Base-by-base conservation (phyloP, 2,888 invertebrate species). In the Sarcophaga subvicina region DNA sequence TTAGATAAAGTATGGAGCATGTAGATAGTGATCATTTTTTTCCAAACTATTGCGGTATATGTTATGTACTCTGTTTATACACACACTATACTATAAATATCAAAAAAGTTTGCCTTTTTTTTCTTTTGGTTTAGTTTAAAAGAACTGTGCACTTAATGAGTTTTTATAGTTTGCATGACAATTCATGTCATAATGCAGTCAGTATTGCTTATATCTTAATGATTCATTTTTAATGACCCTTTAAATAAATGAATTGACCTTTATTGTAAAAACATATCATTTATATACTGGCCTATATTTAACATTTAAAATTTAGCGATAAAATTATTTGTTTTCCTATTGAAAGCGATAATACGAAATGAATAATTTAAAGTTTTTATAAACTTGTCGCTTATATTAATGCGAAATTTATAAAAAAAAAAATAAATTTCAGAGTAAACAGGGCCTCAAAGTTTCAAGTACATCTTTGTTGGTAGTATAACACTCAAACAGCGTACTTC, bases 381-480 rank as follows among this genome's bases (percentile, higher is more conserved):
- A 47, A 27, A 25, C 20, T 27, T 37, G 69, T 70, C 70, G 79
- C 83, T 80, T 75, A 84, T 60, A 84, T 80, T 60, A 80, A 70
- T 45, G 20, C 0, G 14, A 84, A 80, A 75, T 80, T 75, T 64
- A 75, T 25, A 12, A 12, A 76, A 49, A 17, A 47, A 70, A 60
- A 60, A 54, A 78, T 62, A 54, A 82, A 83, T 86, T 80, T 83
- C 59, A n/a, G 90, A 90, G 88, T 88, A 86, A 89, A 89, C 90
- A 90, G 90, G 90, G 90, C 90, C 90, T 88, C 88, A 88, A 90
- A 90, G 90, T 85, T 88, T 89, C 37, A 80, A 90, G 90, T 83
- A 72, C 80, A 87, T 88, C 89, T 90, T 90, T 90, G 87, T 80
- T 89, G 90, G 90, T 90, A 90, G 90, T 90, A 90, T 89, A 88